phyloP scores from a whole-genome alignment of 2,797 vertebrate genomes.

The Cuculus canorus region DNA sequence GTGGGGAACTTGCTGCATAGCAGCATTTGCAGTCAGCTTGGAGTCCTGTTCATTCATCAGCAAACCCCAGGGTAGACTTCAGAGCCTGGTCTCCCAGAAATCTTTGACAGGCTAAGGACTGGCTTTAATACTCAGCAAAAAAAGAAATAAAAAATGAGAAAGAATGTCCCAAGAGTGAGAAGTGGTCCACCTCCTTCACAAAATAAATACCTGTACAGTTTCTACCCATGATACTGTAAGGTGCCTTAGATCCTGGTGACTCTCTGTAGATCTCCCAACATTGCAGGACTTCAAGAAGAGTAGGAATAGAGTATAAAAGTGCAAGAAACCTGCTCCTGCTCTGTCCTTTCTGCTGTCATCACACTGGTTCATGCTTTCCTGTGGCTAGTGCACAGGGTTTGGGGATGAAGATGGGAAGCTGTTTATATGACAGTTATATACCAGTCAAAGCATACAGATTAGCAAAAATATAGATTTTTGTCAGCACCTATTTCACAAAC shows the following conservation, averaged over 20 bases:
- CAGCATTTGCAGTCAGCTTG: background rate
- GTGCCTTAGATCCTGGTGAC: rapidly evolving
- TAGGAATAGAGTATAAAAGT: background rate
- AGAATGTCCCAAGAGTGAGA: background rate
- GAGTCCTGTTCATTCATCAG: background rate
- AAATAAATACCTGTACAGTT: background rate
- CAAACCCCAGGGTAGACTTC: background rate
- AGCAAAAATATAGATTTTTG: background rate
- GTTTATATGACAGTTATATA: background rate
- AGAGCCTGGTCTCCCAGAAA: background rate
- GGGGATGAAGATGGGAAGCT: background rate
- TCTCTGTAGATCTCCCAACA: background rate
- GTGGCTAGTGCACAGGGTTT: background rate
- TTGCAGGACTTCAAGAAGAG: background rate
- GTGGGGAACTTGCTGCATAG: background rate
- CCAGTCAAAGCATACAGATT: background rate
- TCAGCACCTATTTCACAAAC: background rate
- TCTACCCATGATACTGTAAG: background rate
- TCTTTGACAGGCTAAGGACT: background rate
- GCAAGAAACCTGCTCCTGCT: background rate
- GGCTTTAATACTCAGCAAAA: background rate
- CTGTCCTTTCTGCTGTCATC: background rate
- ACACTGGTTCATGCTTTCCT: rapidly evolving
- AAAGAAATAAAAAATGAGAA: background rate
- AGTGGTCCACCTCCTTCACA: background rate